Percentiles rank a stretch among this genome's conserved stretches.
phyloP scores from a whole-genome alignment of 2,888 invertebrate genomes.

The Adelognathus sp. region DNA sequence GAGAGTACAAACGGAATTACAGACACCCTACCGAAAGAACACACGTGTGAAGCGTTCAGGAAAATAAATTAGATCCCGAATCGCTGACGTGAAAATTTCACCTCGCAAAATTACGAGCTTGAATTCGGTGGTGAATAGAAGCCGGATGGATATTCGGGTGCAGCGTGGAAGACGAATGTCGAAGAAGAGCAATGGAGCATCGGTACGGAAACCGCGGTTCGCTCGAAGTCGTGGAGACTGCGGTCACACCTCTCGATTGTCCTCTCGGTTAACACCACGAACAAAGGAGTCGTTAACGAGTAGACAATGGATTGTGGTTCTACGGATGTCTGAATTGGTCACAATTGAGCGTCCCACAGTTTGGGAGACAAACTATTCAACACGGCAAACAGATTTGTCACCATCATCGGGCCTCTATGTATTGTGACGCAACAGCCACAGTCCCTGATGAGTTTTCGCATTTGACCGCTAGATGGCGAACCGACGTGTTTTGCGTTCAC shows the following conservation, averaged over 20 bases:
- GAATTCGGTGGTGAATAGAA: background rate
- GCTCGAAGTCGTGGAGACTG: slow-evolving; percentile 26
- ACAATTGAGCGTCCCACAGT: slow-evolving; percentile 29
- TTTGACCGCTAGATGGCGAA: too few relatives aligned
- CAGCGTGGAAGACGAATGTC: background rate
- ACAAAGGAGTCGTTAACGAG: slow-evolving; percentile 48
- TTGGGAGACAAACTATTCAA: slow-evolving; percentile 23
- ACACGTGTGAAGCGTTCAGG: background rate
- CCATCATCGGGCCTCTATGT: background rate
- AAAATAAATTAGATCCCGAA: background rate
- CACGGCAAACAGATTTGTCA: slow-evolving; percentile 4
- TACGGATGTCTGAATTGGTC: background rate
- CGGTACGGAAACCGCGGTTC: slow-evolving; percentile 18
- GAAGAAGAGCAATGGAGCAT: background rate
- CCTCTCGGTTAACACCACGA: slow-evolving; percentile 10
- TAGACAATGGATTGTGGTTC: slow-evolving; percentile 42
- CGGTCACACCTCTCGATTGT: slow-evolving; percentile 13
- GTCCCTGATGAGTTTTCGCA: too few relatives aligned
- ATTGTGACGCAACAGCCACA: too few relatives aligned
- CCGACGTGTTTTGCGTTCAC: too few relatives aligned
- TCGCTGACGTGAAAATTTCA: too few relatives aligned
- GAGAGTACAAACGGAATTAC: background rate
- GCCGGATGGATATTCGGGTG: background rate
- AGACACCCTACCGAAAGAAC: background rate
- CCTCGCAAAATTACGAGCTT: background rate